phyloP scores from a whole-genome alignment of 2,888 invertebrate species.

The Dioctria linearis region DNA sequence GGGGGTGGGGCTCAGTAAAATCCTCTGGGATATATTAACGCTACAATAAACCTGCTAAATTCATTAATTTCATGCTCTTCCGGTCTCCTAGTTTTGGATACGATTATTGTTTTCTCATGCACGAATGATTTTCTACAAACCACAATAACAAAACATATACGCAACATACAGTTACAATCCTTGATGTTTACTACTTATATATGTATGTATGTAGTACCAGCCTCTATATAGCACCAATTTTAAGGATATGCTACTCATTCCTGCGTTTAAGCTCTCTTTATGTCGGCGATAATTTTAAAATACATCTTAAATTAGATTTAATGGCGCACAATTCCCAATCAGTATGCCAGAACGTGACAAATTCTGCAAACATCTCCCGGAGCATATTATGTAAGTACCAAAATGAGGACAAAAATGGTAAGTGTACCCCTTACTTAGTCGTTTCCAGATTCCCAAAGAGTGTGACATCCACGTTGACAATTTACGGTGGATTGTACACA shows the following conservation, averaged over 20 bases:
- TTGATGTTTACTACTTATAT: not conserved
- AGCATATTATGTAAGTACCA: not conserved
- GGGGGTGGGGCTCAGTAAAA: not conserved
- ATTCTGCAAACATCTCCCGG: not conserved
- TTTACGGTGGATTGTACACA: not conserved
- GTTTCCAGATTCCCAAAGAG: not conserved
- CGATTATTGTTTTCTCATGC: not conserved
- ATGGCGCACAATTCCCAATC: slow-evolving; percentile 36
- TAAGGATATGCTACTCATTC: not conserved
- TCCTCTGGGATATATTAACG: not conserved
- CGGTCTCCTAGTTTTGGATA: not conserved
- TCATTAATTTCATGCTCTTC: not conserved
- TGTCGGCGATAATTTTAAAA: slow-evolving; percentile 32
- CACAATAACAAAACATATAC: not conserved
- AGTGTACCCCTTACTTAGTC: not conserved
- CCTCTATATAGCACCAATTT: not conserved
- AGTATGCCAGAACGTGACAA: no score
- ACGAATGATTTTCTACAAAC: not conserved
- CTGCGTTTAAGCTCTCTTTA: not conserved
- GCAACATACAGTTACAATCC: not conserved
- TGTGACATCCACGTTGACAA: not conserved
- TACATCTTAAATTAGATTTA: slow-evolving; percentile 38
- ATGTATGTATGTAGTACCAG: no score
- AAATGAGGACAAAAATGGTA: not conserved
- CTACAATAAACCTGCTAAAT: not conserved